A percentile compares a stretch with the other conserved stretches of the same genome.
Evolutionary conservation across 2,797 vertebrate species (phyloP).

Genomic region (Scyliorhinus canicula): DNA sequence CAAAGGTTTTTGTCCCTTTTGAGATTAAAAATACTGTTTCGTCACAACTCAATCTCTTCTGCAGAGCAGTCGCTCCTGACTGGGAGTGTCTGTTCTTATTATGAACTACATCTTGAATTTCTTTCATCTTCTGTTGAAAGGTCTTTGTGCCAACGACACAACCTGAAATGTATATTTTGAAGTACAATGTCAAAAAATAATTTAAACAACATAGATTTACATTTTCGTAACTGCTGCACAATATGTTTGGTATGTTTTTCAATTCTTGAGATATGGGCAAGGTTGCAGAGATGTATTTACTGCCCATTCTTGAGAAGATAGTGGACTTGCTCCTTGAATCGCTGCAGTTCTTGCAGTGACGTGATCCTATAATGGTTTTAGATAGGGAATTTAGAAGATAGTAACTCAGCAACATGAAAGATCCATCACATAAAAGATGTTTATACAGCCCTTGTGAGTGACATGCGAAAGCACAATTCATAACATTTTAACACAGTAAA

Average conservation of each 20-base stretch:
- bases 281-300: background rate
- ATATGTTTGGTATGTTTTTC: background rate
- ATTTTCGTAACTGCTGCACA: background rate
- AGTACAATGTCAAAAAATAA: background rate
- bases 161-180: conserved; percentile 38
- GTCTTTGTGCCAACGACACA: conserved; percentile 45
- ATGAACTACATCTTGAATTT: conserved; percentile 42
- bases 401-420: background rate
- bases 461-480: background rate
- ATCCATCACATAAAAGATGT: background rate
- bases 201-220: background rate
- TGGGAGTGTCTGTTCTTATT: conserved; percentile 35
- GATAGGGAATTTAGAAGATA: background rate
- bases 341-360: background rate
- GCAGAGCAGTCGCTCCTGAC: conserved; percentile 25
- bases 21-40: conserved; percentile 45
- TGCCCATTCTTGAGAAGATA: background rate
- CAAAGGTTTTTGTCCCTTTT: conserved; percentile 48
- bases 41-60: conserved; percentile 43
- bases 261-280: background rate
- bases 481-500: background rate
- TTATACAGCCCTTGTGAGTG: background rate
- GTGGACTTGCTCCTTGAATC: background rate
- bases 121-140: conserved; percentile 43
- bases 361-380: background rate